Conservation (phyloP, 1,140 invertebrate species). For the Eupristina koningsbergeri region DNA sequence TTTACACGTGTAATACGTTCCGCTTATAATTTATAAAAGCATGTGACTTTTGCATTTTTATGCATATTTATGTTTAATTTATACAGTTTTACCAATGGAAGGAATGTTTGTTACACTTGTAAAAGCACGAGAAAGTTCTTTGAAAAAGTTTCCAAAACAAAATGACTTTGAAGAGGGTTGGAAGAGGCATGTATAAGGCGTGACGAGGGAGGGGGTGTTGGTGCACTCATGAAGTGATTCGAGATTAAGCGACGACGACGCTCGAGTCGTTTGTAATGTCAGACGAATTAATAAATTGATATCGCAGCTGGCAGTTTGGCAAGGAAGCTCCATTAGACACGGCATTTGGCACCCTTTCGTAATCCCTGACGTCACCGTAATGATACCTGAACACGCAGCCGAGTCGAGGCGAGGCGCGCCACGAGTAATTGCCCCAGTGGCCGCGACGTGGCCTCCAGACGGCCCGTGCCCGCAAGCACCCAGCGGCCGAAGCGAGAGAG, state of each 20-base stretch:
- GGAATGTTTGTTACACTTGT: no score
- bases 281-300: constrained; percentile 58
- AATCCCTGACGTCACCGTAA: constrained; percentile 54
- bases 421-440: constrained; percentile 19
- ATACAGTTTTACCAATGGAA: no score
- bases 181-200: background rate
- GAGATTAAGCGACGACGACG: constrained; percentile 33
- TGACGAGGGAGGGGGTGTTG: background rate
- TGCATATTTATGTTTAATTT: no score
- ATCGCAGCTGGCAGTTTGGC: constrained; percentile 58
- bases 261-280: constrained; percentile 46
- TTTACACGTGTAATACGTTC: no score
- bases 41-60: no score
- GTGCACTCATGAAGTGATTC: background rate
- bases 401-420: no score
- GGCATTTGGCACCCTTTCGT: constrained; percentile 56
- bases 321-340: constrained; percentile 56
- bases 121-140: no score
- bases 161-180: background rate
- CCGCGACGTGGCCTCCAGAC: constrained; percentile 23
- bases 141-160: background rate
- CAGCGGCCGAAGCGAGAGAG: no score
- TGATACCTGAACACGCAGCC: constrained; percentile 51
- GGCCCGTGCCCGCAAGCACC: background rate
- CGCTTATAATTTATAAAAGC: no score